A percentile compares a stretch with the other conserved stretches of the same genome.
Conservation (phyloP, 2,797 vertebrate genomes). For the Nannoperca australis region DNA sequence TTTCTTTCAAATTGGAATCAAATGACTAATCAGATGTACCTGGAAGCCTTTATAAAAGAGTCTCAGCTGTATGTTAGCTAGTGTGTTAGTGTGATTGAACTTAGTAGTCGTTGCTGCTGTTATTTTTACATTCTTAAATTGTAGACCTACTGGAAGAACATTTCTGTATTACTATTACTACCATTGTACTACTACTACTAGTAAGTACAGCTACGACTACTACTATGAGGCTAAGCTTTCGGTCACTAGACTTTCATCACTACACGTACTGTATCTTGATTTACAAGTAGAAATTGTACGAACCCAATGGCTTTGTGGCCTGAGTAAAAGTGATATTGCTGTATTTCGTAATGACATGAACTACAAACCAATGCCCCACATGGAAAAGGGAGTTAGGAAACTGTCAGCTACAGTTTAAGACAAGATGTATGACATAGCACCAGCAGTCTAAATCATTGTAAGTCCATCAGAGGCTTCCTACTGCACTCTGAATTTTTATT, state of each 20-base stretch:
- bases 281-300: background rate
- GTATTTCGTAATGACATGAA: background rate
- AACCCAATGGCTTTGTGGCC: background rate
- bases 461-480: constrained; percentile 9
- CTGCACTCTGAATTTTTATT: constrained; percentile 17
- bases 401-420: background rate
- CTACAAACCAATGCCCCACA: background rate
- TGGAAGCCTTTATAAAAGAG: too few species aligned
- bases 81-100: too few species aligned
- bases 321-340: background rate
- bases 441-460: constrained; percentile 10
- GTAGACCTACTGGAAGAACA: too few species aligned
- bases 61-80: too few species aligned
- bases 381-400: background rate
- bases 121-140: background rate
- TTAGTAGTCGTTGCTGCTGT: background rate
- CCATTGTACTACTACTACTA: background rate
- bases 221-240: background rate
- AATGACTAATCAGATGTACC: background rate
- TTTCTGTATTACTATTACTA: background rate
- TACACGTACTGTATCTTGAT: background rate
- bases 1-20: background rate
- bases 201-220: background rate
- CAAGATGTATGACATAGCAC: constrained; percentile 14
- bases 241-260: background rate